These are phyloP conservation scores for Xanthia togata DNA, from an alignment of 2,888 invertebrate genomes.

Conservation along the genomic window DNA sequence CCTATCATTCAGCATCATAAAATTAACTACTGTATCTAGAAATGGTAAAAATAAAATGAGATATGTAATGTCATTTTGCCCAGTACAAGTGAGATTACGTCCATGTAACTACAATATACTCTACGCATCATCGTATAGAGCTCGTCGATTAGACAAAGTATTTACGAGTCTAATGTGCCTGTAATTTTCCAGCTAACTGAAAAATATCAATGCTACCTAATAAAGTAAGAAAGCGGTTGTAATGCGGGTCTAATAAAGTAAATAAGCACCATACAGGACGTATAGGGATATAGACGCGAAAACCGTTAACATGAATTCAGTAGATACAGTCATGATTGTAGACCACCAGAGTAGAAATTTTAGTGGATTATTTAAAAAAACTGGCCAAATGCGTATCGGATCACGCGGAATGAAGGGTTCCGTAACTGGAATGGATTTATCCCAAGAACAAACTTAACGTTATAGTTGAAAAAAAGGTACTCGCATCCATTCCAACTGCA, in stretches of 20 bases:
- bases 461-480: no score
- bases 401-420: no score
- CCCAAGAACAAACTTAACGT: no score
- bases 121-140: not conserved
- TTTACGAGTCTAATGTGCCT: not conserved
- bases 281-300: not conserved
- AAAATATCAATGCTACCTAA: not conserved
- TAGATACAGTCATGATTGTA: not conserved
- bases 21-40: not conserved
- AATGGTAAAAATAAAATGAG: not conserved
- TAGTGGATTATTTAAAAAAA: no score
- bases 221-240: not conserved
- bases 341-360: not conserved
- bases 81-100: not conserved
- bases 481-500: no score
- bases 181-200: not conserved
- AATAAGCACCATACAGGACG: not conserved
- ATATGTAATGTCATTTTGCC: not conserved
- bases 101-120: not conserved
- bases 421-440: no score
- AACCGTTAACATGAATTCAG: not conserved
- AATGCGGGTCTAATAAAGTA: no score
- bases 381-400: no score
- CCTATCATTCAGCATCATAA: no score
- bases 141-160: not conserved